Percentiles rank a stretch among this genome's conserved stretches.
Evolutionary conservation across 2,113 vertebrate species (phyloP).

Genomic region (rabbit (Oryctolagus cuniculus)): mOryCun1.1 NC_091432.1:214340001-214340500

Average conservation of each 20-base stretch:
- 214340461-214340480: background rate
- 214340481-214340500: background rate
- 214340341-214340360: background rate
- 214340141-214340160: background rate
- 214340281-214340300: background rate
- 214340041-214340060: background rate
- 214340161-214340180: background rate
- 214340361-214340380: background rate
- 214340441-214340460: background rate
- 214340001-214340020: background rate
- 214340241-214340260: background rate
- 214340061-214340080: background rate
- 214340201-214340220: background rate
- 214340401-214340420: background rate
- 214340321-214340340: background rate
- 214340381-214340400: background rate
- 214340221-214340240: background rate
- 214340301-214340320: background rate
- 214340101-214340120: background rate
- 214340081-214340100: conserved; percentile 3
- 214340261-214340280: background rate
- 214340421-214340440: too few species aligned
- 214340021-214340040: background rate
- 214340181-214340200: background rate
- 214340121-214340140: background rate